Conservation (phyloP, 2,797 vertebrate genomes). For the Agapornis canus region DNA sequence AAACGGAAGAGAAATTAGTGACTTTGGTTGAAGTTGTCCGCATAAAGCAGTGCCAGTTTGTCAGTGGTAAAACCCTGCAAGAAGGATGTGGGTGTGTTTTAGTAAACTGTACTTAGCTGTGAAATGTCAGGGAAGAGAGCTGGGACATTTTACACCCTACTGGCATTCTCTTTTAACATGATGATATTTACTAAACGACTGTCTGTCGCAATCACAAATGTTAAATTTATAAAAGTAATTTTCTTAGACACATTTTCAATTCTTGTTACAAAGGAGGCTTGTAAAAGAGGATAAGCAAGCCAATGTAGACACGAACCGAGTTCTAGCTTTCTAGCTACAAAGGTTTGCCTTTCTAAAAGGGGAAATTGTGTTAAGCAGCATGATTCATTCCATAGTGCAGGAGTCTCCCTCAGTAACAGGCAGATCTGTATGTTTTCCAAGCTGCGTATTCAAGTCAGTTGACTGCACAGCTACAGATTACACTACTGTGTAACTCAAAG, state of each 20-base stretch:
- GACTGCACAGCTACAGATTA: not conserved
- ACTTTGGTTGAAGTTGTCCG: not conserved
- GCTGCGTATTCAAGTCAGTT: not conserved
- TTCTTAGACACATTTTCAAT: not conserved
- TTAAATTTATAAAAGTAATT: not conserved
- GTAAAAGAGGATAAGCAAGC: not conserved
- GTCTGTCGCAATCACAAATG: not conserved
- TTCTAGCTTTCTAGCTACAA: not conserved
- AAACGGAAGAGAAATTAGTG: not conserved
- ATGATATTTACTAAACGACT: not conserved
- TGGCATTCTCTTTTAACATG: not conserved
- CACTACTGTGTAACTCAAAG: not conserved
- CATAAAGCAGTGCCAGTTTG: not conserved
- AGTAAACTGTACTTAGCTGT: not conserved
- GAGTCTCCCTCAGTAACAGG: not conserved
- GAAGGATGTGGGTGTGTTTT: not conserved
- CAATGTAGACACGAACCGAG: not conserved
- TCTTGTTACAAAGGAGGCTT: not conserved
- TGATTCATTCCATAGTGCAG: not conserved
- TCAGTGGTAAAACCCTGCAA: not conserved
- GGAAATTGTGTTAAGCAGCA: not conserved
- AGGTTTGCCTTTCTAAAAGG: not conserved
- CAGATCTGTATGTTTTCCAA: not conserved
- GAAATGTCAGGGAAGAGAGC: not conserved
- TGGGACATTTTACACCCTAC: not conserved